Evolutionary conservation across 2,113 vertebrate genomes (phyloP).

Genomic region (Nipponia nippon): DNA sequence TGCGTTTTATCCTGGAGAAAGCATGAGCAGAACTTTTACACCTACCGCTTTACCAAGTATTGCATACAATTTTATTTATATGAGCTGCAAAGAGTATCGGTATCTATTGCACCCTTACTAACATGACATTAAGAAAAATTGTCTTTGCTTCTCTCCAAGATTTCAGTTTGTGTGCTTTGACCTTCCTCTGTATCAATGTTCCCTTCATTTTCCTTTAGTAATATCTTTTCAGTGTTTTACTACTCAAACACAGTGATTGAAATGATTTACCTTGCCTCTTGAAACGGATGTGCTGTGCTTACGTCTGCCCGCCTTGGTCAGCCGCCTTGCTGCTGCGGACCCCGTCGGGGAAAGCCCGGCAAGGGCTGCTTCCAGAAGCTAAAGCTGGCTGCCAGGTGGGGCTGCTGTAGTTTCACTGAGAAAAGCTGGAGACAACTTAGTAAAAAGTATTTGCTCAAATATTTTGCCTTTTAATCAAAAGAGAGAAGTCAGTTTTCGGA

Average conservation of each 20-base stretch:
- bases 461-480: not conserved
- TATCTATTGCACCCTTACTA: not conserved
- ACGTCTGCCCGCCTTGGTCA: fast-evolving
- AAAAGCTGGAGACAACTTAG: not conserved
- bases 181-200: not conserved
- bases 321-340: not conserved
- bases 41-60: not conserved
- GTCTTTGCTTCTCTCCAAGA: not conserved
- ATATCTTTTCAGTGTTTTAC: not conserved
- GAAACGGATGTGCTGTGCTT: not conserved
- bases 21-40: not conserved
- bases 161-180: not conserved
- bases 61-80: not conserved
- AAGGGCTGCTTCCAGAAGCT: not conserved
- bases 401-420: not conserved
- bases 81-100: not conserved
- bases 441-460: not conserved
- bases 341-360: fast-evolving
- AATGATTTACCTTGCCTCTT: not conserved
- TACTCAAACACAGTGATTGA: not conserved
- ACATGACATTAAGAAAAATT: not conserved
- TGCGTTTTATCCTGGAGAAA: not conserved
- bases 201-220: not conserved
- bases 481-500: not conserved
- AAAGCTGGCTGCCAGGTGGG: not conserved